Evolutionary conservation across 2,888 invertebrate species (phyloP).

Genomic region (Ormia ochracea): DNA sequence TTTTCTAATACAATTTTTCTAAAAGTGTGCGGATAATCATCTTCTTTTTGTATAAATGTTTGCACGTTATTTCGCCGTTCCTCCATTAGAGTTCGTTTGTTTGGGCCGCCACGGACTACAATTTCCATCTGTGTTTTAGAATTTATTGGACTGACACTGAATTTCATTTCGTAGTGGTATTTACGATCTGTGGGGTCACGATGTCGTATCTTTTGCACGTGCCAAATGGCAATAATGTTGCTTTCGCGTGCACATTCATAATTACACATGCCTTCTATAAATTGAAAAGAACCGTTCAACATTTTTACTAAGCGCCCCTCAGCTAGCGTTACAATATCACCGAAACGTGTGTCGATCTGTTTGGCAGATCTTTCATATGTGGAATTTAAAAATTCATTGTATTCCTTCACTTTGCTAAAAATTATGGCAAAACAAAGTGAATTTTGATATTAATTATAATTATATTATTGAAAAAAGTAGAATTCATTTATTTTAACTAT

Average conservation of each 20-base stretch:
- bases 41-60: constrained; percentile 81
- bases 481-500: too few relatives aligned
- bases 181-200: constrained; percentile 78
- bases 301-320: constrained; percentile 81
- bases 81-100: constrained; percentile 51
- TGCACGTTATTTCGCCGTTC: constrained; percentile 60
- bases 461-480: not conserved
- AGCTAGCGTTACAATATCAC: constrained; percentile 82
- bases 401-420: constrained; percentile 68
- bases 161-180: constrained; percentile 82
- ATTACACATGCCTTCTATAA: constrained; percentile 77
- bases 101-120: constrained; percentile 47
- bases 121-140: constrained; percentile 32
- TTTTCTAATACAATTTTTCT: constrained; percentile 65
- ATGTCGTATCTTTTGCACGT: constrained; percentile 83
- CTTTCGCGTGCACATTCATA: constrained; percentile 69
- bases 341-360: constrained; percentile 77
- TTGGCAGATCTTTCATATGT: constrained; percentile 66
- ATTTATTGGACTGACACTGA: constrained; percentile 79
- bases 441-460: not conserved
- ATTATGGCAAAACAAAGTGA: not conserved
- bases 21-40: constrained; percentile 75
- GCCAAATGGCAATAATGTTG: constrained; percentile 82
- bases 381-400: constrained; percentile 72
- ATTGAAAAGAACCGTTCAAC: constrained; percentile 77